Evolutionary conservation across 2,888 invertebrate genomes (phyloP).

Genomic region (Diabrotica balteata): DNA sequence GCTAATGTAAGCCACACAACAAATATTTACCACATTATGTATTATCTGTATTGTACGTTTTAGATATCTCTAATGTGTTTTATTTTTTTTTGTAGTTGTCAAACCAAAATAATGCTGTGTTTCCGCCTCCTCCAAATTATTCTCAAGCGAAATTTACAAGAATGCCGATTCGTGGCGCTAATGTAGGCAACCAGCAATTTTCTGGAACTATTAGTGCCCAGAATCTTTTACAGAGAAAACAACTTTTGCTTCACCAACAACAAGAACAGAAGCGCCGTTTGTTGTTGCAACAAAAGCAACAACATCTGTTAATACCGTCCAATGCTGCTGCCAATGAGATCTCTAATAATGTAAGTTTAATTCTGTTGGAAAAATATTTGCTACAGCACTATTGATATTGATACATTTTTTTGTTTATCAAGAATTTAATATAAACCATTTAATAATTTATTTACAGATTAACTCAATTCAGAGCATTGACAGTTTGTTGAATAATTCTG

Average conservation of each 20-base stretch:
- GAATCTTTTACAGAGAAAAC: constrained; percentile 59
- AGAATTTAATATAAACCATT: too few species aligned
- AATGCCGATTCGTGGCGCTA: constrained; percentile 36
- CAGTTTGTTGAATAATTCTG: constrained; percentile 82
- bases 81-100: constrained; percentile 40
- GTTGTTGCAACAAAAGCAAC: constrained; percentile 80
- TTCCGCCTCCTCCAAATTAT: constrained; percentile 59
- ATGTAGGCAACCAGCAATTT: constrained; percentile 34
- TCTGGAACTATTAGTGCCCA: constrained; percentile 46
- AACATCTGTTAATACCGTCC: constrained; percentile 81
- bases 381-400: too few species aligned
- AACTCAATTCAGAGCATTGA: constrained; percentile 75
- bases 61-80: too few species aligned
- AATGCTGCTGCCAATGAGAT: constrained; percentile 67
- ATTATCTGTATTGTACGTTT: too few species aligned
- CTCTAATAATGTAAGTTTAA: constrained; percentile 20
- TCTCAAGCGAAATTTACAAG: constrained; percentile 40
- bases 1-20: constrained; percentile 46
- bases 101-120: constrained; percentile 41
- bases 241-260: constrained; percentile 46
- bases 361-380: too few species aligned
- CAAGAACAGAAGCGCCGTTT: constrained; percentile 73
- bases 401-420: too few species aligned
- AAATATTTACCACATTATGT: too few species aligned
- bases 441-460: constrained; percentile 42